Conservation (phyloP, 2,113 vertebrate genomes). For the Kryptolebias marmoratus region DNA sequence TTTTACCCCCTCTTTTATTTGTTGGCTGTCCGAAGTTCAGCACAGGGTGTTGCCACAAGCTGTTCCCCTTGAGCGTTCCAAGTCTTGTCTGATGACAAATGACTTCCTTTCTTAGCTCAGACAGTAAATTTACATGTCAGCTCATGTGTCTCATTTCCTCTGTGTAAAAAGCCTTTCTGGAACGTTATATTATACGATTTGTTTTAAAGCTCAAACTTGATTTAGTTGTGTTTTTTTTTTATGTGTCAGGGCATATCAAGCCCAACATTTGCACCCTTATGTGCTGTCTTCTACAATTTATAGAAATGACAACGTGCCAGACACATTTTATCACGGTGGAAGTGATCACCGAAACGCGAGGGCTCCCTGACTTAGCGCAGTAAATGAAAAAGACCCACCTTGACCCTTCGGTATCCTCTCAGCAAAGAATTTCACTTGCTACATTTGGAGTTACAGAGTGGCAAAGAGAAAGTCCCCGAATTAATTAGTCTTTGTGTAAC, state of each 20-base stretch:
- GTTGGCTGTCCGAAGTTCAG: conserved; percentile 68
- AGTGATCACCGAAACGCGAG: conserved; percentile 34
- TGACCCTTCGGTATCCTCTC: conserved; percentile 67
- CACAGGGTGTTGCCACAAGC: conserved; percentile 71
- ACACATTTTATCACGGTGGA: conserved; percentile 47
- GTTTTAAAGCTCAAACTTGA: conserved; percentile 6
- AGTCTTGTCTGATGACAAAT: conserved; percentile 67
- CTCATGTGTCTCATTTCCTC: conserved; percentile 49
- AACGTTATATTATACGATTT: conserved; percentile 13
- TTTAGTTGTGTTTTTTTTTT: conserved; percentile 33
- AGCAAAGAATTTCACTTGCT: conserved; percentile 65
- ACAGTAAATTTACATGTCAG: conserved; percentile 66
- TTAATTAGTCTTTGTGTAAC: conserved; percentile 78
- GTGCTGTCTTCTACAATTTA: conserved; percentile 39
- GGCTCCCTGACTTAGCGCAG: conserved; percentile 33
- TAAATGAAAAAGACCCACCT: conserved; percentile 56
- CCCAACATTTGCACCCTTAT: conserved; percentile 29
- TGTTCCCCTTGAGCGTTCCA: conserved; percentile 66
- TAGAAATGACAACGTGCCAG: conserved; percentile 37
- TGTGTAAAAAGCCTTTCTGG: conserved; percentile 29
- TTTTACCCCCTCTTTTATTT: conserved; percentile 66
- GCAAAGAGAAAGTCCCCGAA: conserved; percentile 71
- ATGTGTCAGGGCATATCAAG: conserved; percentile 35
- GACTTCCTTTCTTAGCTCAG: conserved; percentile 61
- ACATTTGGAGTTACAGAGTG: conserved; percentile 39